Conservation (phyloP, 1,140 invertebrate genomes). For the Cotesia vestalis region DNA sequence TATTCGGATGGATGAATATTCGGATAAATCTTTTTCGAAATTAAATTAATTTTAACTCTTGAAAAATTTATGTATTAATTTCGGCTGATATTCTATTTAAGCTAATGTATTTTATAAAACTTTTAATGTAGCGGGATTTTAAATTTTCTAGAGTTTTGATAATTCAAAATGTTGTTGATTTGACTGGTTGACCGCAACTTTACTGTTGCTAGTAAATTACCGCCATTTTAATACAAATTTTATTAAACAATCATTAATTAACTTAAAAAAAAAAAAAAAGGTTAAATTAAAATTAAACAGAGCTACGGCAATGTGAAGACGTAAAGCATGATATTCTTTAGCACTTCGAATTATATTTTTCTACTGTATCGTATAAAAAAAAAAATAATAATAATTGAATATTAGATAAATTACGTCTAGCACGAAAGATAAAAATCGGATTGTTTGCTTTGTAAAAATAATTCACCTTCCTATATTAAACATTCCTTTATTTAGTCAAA, state of each 20-base stretch:
- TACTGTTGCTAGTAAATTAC: slow-evolving; percentile 9
- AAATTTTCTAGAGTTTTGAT: no score
- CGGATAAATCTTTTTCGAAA: no score
- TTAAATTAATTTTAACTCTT: no score
- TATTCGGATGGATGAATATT: no score
- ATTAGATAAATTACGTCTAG: slow-evolving; percentile 36
- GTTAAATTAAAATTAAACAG: slow-evolving; percentile 22
- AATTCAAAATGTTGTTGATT: no score
- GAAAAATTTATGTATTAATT: no score
- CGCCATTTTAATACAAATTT: background rate
- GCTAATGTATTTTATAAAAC: no score
- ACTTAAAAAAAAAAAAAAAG: no score
- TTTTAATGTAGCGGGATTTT: no score
- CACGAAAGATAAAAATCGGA: slow-evolving; percentile 16
- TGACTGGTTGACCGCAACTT: background rate
- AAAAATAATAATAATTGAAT: slow-evolving; percentile 34
- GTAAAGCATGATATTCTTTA: slow-evolving; percentile 54
- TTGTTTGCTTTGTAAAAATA: background rate
- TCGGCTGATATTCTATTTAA: no score
- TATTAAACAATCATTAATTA: slow-evolving; percentile 22
- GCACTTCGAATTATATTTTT: slow-evolving; percentile 65
- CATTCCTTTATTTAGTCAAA: slow-evolving; percentile 22
- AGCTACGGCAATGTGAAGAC: slow-evolving; percentile 30
- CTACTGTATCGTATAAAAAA: slow-evolving; percentile 56
- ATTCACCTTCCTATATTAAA: slow-evolving; percentile 5